Evolutionary conservation across 2,113 vertebrate genomes (phyloP).

Genomic region (Grallaria varia): DNA sequence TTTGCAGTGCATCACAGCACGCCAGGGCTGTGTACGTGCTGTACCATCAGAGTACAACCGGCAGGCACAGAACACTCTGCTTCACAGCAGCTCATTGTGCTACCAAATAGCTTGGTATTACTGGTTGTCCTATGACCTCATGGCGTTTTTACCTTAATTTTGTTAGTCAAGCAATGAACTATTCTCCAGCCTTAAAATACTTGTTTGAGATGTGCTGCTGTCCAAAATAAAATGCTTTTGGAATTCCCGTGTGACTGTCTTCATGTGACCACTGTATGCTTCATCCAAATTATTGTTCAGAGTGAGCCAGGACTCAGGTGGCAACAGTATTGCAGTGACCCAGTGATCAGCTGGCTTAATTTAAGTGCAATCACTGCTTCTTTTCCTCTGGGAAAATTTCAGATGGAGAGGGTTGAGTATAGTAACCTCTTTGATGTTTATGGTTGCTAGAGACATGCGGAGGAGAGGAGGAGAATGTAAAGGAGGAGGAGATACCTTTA

Average conservation of each 20-base stretch:
- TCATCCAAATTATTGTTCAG: background rate
- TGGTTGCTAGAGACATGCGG: background rate
- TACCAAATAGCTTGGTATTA: background rate
- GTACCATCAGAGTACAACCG: background rate
- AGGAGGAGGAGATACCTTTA: background rate
- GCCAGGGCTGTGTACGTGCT: background rate
- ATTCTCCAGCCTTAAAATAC: background rate
- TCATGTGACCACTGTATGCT: rapidly evolving
- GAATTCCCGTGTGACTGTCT: background rate
- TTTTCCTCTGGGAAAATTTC: background rate
- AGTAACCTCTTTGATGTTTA: background rate
- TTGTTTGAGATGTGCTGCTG: background rate
- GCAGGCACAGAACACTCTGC: background rate
- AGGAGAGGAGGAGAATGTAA: background rate
- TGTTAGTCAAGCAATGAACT: rapidly evolving
- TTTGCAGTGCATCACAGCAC: background rate
- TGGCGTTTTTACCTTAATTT: background rate
- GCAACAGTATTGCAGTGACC: background rate
- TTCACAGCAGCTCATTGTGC: background rate
- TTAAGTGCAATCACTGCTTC: background rate
- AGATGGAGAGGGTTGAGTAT: background rate
- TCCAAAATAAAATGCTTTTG: background rate
- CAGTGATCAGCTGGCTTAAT: background rate
- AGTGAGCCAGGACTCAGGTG: background rate
- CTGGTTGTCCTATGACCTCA: background rate